Base-by-base conservation (phyloP, 2,888 invertebrate species). In the Cosmia trapezina region DNA sequence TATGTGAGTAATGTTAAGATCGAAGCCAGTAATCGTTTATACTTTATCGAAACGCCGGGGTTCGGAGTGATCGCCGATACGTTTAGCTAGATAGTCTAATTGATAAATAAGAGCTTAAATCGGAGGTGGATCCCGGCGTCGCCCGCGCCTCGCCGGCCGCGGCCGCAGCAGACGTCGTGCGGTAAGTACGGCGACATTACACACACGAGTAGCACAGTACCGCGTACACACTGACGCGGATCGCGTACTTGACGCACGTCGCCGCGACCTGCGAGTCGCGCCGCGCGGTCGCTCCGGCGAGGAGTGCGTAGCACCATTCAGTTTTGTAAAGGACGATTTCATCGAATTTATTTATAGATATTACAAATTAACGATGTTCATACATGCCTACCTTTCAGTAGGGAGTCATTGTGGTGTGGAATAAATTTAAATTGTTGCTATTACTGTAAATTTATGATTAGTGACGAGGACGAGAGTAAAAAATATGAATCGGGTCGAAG, bases 311-410 rank as follows among this genome's bases (percentile, higher is more conserved):
- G 89, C 91, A 92, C 89, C 85, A 84, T 88, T 89, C 90, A 90
- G 81, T 91, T 90, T 91, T 92, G 91, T 93, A 92, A 94, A 92
- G 93, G 96, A 96, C 96, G 94, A 95, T 96, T 95, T 93, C 96
- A 95, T 96, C 96, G 96, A 96, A 96, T 96, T 96, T 96, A 96
- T 95, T 95, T 95, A 94, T 96, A 96, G 95, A 95, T 93, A 94
- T 94, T 94, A 92, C 94, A 93, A 94, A 95, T 92, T 93, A 93
- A 95, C 91, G 92, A 94, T 92, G 94, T 93, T 92, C 93, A 91
- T 92, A 90, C 90, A 90, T 91, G 93, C 93, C 94, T 91, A 89
- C 94, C 93, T 88, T 91, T 89, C 91, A 90, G 93, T 92, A 91
- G 95, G 93, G 89, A 91, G 92, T 91, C 93, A 92, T 92, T 91